These are phyloP conservation scores for Sebastes matsubarae DNA, from an alignment of 2,797 vertebrate genomes.

Conservation along the genomic window DNA sequence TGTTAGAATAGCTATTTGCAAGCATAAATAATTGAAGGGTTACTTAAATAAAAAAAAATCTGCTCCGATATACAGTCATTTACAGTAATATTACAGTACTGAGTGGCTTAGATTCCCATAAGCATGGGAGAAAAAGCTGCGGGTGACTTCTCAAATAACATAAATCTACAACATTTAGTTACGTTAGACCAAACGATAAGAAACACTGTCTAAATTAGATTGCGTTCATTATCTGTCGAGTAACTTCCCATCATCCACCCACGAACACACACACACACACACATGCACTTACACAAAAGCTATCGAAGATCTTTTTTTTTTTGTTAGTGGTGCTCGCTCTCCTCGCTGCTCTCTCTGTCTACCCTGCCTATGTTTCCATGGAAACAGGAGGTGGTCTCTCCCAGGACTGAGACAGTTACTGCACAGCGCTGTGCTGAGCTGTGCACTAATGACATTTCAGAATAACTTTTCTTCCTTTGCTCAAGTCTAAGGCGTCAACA, in stretches of 20 bases:
- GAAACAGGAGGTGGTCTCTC: conserved; percentile 83
- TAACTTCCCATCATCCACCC: conserved; percentile 42
- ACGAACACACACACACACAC: neutral
- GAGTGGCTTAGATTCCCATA: neutral
- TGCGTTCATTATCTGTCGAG: conserved; percentile 50
- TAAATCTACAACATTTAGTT: conserved; percentile 42
- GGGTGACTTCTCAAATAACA: conserved; percentile 38
- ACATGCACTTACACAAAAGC: conserved; percentile 40
- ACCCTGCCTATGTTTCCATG: conserved; percentile 83
- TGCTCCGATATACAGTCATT: neutral
- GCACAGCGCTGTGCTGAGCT: conserved; percentile 73
- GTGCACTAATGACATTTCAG: conserved; percentile 78
- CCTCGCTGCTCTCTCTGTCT: conserved; percentile 64
- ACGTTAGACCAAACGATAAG: conserved; percentile 32
- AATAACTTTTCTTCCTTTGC: conserved; percentile 70
- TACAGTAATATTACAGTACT: neutral
- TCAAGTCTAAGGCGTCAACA: conserved; percentile 58
- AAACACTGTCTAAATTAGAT: conserved; percentile 55
- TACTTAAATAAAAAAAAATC: neutral
- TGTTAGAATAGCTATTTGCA: neutral
- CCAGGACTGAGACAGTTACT: conserved; percentile 74
- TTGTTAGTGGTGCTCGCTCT: conserved; percentile 52
- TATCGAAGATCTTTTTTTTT: conserved; percentile 48
- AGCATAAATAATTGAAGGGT: neutral
- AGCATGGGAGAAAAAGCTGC: conserved; percentile 3